Conservation (phyloP, 2,888 invertebrate species). For the Pheosia gnoma region DNA sequence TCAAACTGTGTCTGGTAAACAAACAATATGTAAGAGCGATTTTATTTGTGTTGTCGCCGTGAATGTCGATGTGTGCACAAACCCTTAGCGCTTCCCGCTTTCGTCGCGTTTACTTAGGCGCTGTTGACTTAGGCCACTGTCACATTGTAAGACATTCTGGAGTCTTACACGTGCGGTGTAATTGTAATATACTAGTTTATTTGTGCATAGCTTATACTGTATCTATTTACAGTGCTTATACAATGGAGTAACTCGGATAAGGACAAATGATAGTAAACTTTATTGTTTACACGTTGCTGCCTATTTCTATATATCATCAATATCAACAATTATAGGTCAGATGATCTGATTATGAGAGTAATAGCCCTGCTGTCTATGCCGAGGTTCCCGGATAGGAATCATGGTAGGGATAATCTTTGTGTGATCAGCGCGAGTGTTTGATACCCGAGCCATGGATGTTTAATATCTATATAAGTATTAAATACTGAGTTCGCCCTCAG, state of each 20-base stretch:
- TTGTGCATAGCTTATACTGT: background rate
- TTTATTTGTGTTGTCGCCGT: slow-evolving; percentile 21
- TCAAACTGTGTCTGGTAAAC: background rate
- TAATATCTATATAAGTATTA: too few species aligned
- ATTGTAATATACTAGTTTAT: slow-evolving; percentile 1
- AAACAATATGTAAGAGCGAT: slow-evolving; percentile 17
- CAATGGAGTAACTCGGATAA: background rate
- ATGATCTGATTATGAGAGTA: too few species aligned
- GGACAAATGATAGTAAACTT: background rate
- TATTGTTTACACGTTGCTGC: background rate
- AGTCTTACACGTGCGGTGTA: slow-evolving; percentile 5
- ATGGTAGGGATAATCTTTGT: too few species aligned
- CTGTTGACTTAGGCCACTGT: slow-evolving; percentile 24
- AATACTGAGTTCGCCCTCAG: too few species aligned
- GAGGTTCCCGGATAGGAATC: too few species aligned
- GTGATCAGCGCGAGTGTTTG: too few species aligned
- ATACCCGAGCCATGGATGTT: too few species aligned
- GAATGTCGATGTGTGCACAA: slow-evolving; percentile 10
- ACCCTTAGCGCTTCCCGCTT: slow-evolving; percentile 11
- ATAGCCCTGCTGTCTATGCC: too few species aligned
- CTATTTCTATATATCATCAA: too few species aligned
- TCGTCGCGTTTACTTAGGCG: slow-evolving; percentile 16
- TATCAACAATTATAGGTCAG: too few species aligned
- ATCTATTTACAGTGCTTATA: background rate
- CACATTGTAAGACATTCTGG: slow-evolving; percentile 13